phyloP scores from a whole-genome alignment of 2,113 vertebrate genomes.

The Oenanthe oenanthe region DNA sequence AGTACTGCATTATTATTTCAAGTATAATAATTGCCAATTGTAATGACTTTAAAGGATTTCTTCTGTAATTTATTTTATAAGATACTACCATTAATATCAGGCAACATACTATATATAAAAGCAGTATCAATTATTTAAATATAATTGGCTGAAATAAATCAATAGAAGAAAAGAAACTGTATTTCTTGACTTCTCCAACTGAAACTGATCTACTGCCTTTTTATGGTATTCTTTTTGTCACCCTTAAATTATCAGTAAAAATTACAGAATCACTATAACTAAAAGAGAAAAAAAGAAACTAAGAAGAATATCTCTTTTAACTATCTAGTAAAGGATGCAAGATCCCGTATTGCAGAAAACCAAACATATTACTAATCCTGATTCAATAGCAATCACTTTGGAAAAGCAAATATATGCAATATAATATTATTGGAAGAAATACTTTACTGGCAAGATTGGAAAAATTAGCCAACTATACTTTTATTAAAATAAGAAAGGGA shows the following conservation, averaged over 20 bases:
- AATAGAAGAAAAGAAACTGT: neutral
- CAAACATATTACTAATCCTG: neutral
- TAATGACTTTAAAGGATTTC: neutral
- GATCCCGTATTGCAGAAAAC: neutral
- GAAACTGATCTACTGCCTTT: neutral
- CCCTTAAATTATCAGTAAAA: neutral
- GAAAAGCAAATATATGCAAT: neutral
- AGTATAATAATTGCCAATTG: neutral
- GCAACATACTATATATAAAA: neutral
- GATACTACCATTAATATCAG: neutral
- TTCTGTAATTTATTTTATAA: neutral
- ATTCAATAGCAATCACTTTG: neutral
- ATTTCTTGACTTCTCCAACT: neutral
- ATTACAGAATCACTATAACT: neutral
- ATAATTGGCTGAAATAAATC: neutral
- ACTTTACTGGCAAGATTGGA: neutral
- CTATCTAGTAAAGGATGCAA: neutral
- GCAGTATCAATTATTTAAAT: neutral
- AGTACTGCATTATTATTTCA: neutral
- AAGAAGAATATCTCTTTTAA: neutral
- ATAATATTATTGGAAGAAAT: neutral
- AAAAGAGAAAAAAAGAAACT: neutral
- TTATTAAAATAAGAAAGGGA: neutral
- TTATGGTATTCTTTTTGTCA: neutral
- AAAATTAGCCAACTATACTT: neutral